Conservation (phyloP, 2,113 vertebrate genomes). For the Elgaria multicarinata region DNA sequence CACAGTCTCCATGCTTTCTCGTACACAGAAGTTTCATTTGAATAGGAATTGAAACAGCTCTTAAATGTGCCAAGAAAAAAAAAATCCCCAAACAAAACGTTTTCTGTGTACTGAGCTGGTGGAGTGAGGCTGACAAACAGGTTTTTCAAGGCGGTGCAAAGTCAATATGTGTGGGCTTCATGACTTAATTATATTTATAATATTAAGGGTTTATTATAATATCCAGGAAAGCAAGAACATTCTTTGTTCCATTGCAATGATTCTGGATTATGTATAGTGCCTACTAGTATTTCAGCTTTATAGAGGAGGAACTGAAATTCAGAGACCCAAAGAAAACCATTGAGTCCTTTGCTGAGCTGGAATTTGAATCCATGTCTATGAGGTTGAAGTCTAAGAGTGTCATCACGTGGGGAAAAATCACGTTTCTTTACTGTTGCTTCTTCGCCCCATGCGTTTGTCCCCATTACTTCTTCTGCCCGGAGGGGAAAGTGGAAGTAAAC, state of each 20-base stretch:
- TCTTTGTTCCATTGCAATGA: neutral
- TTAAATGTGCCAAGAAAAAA: neutral
- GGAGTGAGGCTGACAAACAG: constrained; percentile 4
- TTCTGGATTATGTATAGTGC: neutral
- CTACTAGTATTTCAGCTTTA: too few relatives aligned
- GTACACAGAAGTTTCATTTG: neutral
- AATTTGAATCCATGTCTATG: neutral
- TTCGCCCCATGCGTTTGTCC: too few relatives aligned
- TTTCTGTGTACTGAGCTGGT: neutral
- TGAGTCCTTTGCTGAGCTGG: neutral
- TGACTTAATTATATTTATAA: neutral
- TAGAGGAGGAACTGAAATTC: too few relatives aligned
- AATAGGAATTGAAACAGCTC: neutral
- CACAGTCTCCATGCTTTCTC: neutral
- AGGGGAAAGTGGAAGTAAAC: too few relatives aligned
- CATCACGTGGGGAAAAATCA: too few relatives aligned
- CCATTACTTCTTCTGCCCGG: too few relatives aligned
- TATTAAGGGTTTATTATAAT: too few relatives aligned
- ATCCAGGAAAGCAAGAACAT: neutral
- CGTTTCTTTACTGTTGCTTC: too few relatives aligned
- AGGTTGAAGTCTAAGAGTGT: too few relatives aligned
- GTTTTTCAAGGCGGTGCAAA: constrained; percentile 16
- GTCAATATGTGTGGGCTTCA: constrained; percentile 28
- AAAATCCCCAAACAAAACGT: neutral
- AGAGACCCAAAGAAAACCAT: neutral